Evolutionary conservation across 2,888 invertebrate species (phyloP), one percentile per base, ranked within the genome.

Genomic region (Sisyra nigra): DNA sequence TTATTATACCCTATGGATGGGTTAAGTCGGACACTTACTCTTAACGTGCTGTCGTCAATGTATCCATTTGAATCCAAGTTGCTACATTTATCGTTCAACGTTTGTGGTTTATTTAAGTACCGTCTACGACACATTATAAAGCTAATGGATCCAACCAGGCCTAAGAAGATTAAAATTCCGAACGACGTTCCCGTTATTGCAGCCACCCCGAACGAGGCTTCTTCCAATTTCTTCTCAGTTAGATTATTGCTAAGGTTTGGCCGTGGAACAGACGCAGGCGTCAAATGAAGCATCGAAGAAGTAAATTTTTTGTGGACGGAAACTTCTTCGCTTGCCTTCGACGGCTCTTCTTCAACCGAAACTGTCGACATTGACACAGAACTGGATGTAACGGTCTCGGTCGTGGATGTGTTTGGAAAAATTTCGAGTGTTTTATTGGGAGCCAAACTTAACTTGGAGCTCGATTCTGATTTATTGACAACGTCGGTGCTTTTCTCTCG

Each of bases 21-120:
- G 24, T 24, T 24, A 24, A 24, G 5, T 5, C 5, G 7, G 24
- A 49, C 56, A 67, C 76, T 71, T 68, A 85, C 85, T 66, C 85
- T 72, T 60, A 85, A 77, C 56, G 84, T 85, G 60, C 83, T 84
- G 61, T 86, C 87, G 59, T 86, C 86, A 50, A 87, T 78, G 57
- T 87, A 87, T 52, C 85, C 85, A 57, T 83, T 85, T 45, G 85
- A 86, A 57, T 87, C 86, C 7, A 84, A 83, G 60, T 86, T 86
- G 54, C 85, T 86, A 58, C 80, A 80, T 53, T 80, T 79, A 57
- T 82, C 82, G 54, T 80, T 82, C 49, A 86, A 66, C 46, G 85
- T 82, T 64, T 86, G 86, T 8, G 86, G 86, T 56, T 84, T 80
- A 58, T 86, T 86, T 49, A 84, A 66, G 56, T 80, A 82, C 54